A percentile compares a stretch with the other conserved stretches of the same genome.
phyloP scores from a whole-genome alignment of 1,140 invertebrate genomes.

The Drosophila parvula region DNA sequence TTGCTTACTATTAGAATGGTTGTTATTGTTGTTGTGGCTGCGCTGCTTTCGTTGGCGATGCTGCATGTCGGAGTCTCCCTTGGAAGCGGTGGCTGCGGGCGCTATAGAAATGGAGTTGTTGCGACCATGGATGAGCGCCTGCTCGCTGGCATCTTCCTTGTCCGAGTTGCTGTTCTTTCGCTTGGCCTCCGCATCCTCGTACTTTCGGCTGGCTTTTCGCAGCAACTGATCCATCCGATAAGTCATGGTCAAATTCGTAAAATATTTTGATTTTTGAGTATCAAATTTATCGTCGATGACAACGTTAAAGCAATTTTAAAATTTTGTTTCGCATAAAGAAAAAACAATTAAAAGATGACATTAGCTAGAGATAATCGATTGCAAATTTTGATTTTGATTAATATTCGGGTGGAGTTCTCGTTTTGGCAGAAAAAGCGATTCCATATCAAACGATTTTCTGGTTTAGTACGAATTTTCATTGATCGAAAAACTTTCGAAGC shows the following conservation, averaged over 20 bases:
- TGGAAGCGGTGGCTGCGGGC: slow-evolving; percentile 10
- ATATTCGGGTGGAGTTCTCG: slow-evolving; percentile 38
- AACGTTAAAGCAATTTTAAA: slow-evolving; percentile 41
- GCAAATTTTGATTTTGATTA: slow-evolving; percentile 47
- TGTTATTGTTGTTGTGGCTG: slow-evolving; percentile 65
- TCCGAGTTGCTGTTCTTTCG: slow-evolving; percentile 83
- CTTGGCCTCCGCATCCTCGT: slow-evolving; percentile 70
- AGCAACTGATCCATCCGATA: slow-evolving; percentile 55
- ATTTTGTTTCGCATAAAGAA: slow-evolving; percentile 63
- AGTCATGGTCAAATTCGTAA: background rate
- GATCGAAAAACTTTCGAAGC: slow-evolving; percentile 30
- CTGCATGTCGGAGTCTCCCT: slow-evolving; percentile 71
- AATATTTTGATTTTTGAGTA: background rate
- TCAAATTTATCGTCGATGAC: slow-evolving; percentile 13
- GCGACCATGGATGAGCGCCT: slow-evolving; percentile 60
- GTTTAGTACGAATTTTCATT: slow-evolving; percentile 48
- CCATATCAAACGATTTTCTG: slow-evolving; percentile 34
- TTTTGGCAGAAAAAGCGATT: slow-evolving; percentile 38
- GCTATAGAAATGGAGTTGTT: slow-evolving; percentile 26
- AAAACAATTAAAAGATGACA: slow-evolving; percentile 73
- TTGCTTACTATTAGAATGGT: slow-evolving; percentile 63
- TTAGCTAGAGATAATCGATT: slow-evolving; percentile 57
- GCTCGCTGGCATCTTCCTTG: slow-evolving; percentile 75
- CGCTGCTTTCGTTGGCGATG: slow-evolving; percentile 78
- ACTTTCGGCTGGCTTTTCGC: slow-evolving; percentile 65